These are phyloP conservation scores for Andrena dorsata DNA, from an alignment of 2,888 invertebrate species.

Conservation along the genomic window DNA sequence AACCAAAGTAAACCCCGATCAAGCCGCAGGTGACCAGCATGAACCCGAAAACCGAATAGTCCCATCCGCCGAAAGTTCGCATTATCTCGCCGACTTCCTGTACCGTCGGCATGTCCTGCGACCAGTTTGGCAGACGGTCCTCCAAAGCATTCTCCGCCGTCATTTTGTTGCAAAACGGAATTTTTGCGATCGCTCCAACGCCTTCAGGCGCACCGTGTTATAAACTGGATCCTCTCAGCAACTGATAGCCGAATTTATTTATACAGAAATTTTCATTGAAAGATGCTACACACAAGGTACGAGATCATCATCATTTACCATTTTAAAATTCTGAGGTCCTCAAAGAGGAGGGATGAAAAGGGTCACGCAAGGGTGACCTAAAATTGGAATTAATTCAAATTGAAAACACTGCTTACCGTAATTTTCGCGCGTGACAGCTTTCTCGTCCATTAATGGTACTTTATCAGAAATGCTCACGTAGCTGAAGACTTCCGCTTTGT, in stretches of 20 bases:
- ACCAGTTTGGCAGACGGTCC: conserved; percentile 66
- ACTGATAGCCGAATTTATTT: conserved; percentile 9
- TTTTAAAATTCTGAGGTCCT: too few species aligned
- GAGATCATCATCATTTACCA: too few species aligned
- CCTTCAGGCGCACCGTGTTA: conserved; percentile 41
- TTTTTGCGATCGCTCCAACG: conserved; percentile 51
- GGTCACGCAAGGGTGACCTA: background rate
- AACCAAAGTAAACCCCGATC: conserved; percentile 94
- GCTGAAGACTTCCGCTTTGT: background rate
- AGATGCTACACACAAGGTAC: background rate
- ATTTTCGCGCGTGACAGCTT: conserved; percentile 16
- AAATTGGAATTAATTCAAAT: background rate
- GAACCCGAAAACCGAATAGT: conserved; percentile 91
- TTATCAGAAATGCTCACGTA: background rate
- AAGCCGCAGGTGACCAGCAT: conserved; percentile 92
- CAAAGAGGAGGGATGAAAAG: background rate
- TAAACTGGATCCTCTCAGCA: conserved; percentile 5
- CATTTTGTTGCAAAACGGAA: conserved; percentile 76
- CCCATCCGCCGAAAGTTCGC: conserved; percentile 90
- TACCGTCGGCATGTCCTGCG: conserved; percentile 82
- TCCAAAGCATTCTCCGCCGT: conserved; percentile 71
- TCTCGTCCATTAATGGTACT: conserved; percentile 42
- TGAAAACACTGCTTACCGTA: conserved; percentile 27
- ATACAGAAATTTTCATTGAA: background rate
- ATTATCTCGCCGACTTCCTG: conserved; percentile 86